Evolutionary conservation across 2,797 vertebrate species (phyloP).

Genomic region (Miichthys miiuy): DNA sequence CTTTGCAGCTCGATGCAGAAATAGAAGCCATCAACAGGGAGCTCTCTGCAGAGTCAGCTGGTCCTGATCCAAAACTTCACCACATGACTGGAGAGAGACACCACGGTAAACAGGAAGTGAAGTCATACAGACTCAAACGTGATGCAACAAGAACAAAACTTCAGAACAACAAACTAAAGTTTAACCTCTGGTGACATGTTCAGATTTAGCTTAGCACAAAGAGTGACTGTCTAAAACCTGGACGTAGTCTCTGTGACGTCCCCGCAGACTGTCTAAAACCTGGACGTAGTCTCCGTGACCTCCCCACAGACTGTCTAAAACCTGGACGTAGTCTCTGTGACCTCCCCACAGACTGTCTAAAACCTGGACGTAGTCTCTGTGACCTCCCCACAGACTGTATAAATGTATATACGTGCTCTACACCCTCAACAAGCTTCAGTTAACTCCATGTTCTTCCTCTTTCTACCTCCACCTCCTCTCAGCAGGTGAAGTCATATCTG

Average conservation of each 20-base stretch:
- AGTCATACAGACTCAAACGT: background rate
- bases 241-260: too few relatives aligned
- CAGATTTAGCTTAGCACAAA: constrained; percentile 14
- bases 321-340: too few relatives aligned
- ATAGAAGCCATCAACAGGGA: constrained; percentile 88
- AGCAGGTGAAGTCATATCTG: background rate
- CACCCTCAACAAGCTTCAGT: too few relatives aligned
- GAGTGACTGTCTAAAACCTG: background rate
- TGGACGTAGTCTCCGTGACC: too few relatives aligned
- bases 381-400: too few relatives aligned
- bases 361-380: too few relatives aligned
- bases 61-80: constrained; percentile 78
- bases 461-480: background rate
- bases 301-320: too few relatives aligned
- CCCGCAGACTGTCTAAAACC: too few relatives aligned
- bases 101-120: constrained; percentile 49
- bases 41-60: constrained; percentile 83
- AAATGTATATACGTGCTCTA: too few relatives aligned
- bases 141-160: background rate
- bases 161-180: background rate
- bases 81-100: constrained; percentile 78
- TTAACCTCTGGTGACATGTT: background rate
- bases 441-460: too few relatives aligned
- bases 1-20: constrained; percentile 88
- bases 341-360: too few relatives aligned